Evolutionary conservation across 2,113 vertebrate species (phyloP).

Genomic region (Scalopus aquaticus): DNA sequence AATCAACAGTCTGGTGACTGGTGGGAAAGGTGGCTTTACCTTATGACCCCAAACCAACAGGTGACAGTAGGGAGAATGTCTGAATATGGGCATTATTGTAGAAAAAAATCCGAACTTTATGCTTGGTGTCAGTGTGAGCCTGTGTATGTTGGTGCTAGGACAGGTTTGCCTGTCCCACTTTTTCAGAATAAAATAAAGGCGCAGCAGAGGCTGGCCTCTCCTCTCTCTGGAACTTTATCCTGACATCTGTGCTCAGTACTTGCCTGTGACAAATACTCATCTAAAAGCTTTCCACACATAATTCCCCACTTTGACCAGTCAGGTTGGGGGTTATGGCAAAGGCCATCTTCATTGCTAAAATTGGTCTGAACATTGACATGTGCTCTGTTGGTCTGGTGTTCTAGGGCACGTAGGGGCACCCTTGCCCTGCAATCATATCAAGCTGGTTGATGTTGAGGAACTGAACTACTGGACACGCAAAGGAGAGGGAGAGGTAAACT

Average conservation of each 20-base stretch:
- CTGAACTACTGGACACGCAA: conserved; percentile 97
- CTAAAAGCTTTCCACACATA: not conserved
- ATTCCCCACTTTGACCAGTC: not conserved
- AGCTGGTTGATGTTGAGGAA: conserved; percentile 94
- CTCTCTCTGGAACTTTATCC: not conserved
- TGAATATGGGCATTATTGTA: not conserved
- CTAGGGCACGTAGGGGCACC: conserved; percentile 97
- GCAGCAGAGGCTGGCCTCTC: not conserved
- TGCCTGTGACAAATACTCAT: not conserved
- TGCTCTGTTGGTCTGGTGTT: conserved; percentile 74
- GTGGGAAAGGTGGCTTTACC: not conserved
- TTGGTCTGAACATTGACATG: conserved; percentile 53
- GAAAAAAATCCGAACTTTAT: not conserved
- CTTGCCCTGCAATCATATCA: conserved; percentile 97
- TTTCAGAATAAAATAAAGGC: not conserved
- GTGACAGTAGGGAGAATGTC: not conserved
- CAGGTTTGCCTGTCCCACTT: not conserved
- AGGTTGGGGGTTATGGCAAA: too few species aligned
- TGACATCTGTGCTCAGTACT: not conserved
- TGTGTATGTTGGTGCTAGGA: not conserved
- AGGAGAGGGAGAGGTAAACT: conserved; percentile 95
- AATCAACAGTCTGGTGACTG: not conserved
- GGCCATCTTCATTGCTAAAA: not conserved
- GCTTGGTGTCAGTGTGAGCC: not conserved
- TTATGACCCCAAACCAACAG: not conserved